Evolutionary conservation across 2,797 vertebrate species (phyloP).

Genomic region (Loris lydekkerianus): DNA sequence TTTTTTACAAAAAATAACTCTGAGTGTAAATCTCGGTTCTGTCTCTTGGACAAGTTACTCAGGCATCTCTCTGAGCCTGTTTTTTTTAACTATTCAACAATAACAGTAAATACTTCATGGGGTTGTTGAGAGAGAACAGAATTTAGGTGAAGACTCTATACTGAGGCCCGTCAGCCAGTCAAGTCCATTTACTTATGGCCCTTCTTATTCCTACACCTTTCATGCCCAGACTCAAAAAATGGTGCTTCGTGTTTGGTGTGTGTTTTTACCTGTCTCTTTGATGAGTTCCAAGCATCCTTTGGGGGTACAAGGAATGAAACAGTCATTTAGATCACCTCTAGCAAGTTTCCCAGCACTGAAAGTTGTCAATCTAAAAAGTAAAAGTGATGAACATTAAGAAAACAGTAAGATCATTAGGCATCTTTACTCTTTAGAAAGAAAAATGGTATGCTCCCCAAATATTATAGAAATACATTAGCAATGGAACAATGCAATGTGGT

Average conservation of each 20-base stretch:
- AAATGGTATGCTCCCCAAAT: not conserved
- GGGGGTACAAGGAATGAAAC: slow-evolving; percentile 98
- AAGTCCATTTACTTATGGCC: not conserved
- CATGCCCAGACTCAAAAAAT: not conserved
- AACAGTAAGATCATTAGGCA: slow-evolving; percentile 34
- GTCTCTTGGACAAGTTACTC: not conserved
- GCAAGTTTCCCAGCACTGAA: slow-evolving; percentile 97
- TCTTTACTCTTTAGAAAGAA: not conserved
- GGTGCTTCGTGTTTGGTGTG: not conserved
- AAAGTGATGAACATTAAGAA: slow-evolving; percentile 53
- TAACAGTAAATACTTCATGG: not conserved
- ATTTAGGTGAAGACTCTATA: not conserved
- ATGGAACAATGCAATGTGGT: accelerated
- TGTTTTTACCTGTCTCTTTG: slow-evolving; percentile 93
- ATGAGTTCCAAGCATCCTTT: slow-evolving; percentile 99
- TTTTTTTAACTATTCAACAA: slow-evolving; percentile 27
- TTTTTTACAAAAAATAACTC: not conserved
- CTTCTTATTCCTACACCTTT: not conserved
- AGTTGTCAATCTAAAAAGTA: slow-evolving; percentile 93
- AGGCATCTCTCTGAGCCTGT: not conserved
- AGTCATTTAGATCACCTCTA: slow-evolving; percentile 95
- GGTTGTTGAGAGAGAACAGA: not conserved
- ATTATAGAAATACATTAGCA: not conserved
- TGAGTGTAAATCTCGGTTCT: slow-evolving; percentile 45
- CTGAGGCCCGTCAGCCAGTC: not conserved